Percentiles rank a stretch among this genome's conserved stretches.
Conservation (phyloP, 2,888 invertebrate genomes). For the Aethes cnicana region DNA sequence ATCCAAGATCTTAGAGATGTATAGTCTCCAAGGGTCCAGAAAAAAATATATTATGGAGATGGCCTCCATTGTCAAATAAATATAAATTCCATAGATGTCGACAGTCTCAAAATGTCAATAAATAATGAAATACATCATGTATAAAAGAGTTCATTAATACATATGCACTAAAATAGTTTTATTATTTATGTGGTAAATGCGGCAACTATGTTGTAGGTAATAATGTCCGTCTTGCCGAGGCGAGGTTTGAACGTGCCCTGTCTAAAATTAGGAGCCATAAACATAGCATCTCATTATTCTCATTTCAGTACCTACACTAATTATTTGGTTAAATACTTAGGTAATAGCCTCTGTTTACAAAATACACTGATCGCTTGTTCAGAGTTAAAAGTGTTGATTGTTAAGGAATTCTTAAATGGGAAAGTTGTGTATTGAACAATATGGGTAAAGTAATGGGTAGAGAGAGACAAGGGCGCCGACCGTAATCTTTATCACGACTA, state of each 20-base stretch:
- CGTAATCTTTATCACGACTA: constrained; percentile 38
- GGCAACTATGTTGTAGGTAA: constrained; percentile 8
- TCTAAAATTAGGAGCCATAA: constrained; percentile 22
- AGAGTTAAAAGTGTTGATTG: constrained; percentile 1
- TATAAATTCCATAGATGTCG: no score
- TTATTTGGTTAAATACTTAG: constrained; percentile 25
- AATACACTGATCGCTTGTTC: constrained; percentile 7
- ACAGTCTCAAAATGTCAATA: no score
- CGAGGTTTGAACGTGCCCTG: constrained; percentile 2
- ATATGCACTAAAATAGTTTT: no score
- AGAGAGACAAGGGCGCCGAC: constrained; percentile 14
- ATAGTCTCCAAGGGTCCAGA: no score
- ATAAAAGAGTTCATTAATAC: no score
- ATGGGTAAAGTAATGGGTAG: constrained; percentile 17
- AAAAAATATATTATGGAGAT: no score
- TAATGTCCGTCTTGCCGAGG: constrained; percentile 4
- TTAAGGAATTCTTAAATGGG: constrained; percentile 14
- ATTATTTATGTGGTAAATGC: no score
- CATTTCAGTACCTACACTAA: no score
- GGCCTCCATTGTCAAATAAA: no score
- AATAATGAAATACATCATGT: no score
- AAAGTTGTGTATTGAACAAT: constrained; percentile 21
- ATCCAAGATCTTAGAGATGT: no score
- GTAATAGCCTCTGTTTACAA: constrained; percentile 22
- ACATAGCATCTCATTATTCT: constrained; percentile 12